Conservation (phyloP, 2,888 invertebrate species). For the Anoncus sp. region DNA sequence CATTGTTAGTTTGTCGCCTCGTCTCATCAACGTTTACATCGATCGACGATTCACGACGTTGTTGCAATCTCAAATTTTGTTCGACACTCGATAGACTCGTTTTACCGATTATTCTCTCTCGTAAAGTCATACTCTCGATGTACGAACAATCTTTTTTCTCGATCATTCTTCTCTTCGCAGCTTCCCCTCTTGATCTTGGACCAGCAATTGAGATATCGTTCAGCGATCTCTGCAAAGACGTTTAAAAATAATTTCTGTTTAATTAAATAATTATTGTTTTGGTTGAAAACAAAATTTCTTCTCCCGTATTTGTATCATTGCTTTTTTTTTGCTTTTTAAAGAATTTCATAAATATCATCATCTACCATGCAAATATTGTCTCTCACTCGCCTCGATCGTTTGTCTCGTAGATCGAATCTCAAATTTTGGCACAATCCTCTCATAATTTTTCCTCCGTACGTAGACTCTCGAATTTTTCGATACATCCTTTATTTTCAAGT, state of each 20-base stretch:
- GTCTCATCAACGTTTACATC: conserved; percentile 39
- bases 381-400: background rate
- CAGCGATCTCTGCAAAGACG: background rate
- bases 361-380: too few relatives aligned
- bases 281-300: too few relatives aligned
- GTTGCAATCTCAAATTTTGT: conserved; percentile 34
- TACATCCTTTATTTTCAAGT: background rate
- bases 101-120: conserved; percentile 15
- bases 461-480: too few relatives aligned
- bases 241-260: too few relatives aligned
- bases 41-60: conserved; percentile 39
- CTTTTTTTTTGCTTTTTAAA: too few relatives aligned
- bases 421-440: background rate
- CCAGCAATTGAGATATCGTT: background rate
- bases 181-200: background rate
- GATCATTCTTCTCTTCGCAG: background rate
- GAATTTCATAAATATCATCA: too few relatives aligned
- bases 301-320: too few relatives aligned
- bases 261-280: too few relatives aligned
- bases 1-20: conserved; percentile 1
- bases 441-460: background rate
- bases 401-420: background rate
- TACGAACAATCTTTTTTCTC: background rate
- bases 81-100: conserved; percentile 21
- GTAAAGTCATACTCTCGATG: too few relatives aligned